These are phyloP conservation scores for Peromyscus polionotus DNA, from an alignment of 2,113 vertebrate species.

Conservation along the genomic window DNA sequence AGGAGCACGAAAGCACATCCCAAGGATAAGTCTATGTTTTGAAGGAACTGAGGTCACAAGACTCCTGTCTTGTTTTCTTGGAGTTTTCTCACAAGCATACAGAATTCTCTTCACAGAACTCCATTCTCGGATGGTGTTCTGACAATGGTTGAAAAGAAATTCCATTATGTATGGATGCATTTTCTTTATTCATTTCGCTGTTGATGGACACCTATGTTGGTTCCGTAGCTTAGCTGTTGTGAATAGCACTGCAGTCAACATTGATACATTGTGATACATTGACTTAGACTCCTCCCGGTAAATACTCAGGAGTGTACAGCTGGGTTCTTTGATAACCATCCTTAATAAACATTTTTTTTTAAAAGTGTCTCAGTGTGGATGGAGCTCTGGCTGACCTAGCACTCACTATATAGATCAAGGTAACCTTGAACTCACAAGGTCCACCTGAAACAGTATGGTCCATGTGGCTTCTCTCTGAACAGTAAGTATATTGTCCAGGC, in stretches of 20 bases:
- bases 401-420: neutral
- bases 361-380: neutral
- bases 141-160: neutral
- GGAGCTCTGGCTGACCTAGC: neutral
- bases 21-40: neutral
- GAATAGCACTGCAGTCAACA: neutral
- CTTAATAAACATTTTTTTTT: neutral
- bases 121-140: neutral
- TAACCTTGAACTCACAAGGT: neutral
- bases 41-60: neutral
- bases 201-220: neutral
- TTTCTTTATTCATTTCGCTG: neutral
- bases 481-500: neutral
- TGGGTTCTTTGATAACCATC: neutral
- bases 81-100: neutral
- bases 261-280: neutral
- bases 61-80: neutral
- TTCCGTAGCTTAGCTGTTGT: too few relatives aligned
- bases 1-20: neutral
- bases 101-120: neutral
- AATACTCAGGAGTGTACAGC: neutral
- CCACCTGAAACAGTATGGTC: neutral
- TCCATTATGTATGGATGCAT: neutral
- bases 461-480: neutral
- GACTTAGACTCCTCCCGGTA: neutral